Evolutionary conservation across 2,797 vertebrate genomes (phyloP).

Genomic region (Euphonia xanthogaster): DNA sequence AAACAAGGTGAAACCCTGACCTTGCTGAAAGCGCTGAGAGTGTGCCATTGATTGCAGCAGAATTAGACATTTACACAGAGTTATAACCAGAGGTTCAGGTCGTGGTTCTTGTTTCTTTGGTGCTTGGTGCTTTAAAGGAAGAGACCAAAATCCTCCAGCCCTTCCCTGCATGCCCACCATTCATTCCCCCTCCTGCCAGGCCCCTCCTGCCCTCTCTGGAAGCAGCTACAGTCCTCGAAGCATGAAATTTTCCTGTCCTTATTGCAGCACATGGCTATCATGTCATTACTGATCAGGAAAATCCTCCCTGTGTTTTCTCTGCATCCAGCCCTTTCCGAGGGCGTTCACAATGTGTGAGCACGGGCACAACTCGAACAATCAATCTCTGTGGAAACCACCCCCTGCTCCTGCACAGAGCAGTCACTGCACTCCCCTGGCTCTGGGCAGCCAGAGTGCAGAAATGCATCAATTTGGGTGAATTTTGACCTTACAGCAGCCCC

Average conservation of each 20-base stretch:
- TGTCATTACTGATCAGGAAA: not conserved
- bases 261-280: not conserved
- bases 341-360: not conserved
- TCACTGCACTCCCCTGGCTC: accelerated
- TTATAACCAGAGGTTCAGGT: not conserved
- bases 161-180: not conserved
- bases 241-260: not conserved
- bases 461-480: not conserved
- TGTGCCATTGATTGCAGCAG: not conserved
- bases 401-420: not conserved
- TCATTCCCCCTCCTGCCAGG: not conserved
- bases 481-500: not conserved
- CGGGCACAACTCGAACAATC: not conserved
- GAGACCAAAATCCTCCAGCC: not conserved
- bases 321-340: not conserved
- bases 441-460: not conserved
- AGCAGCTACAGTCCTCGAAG: not conserved
- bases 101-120: not conserved
- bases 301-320: not conserved
- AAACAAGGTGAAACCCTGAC: conserved; percentile 38
- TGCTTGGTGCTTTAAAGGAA: not conserved
- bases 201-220: not conserved
- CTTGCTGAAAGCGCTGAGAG: not conserved
- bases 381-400: not conserved
- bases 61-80: not conserved